Evolutionary conservation across 2,113 vertebrate genomes (phyloP), one percentile per base, ranked within the genome.

Genomic region (Erpornis zantholeuca): DNA sequence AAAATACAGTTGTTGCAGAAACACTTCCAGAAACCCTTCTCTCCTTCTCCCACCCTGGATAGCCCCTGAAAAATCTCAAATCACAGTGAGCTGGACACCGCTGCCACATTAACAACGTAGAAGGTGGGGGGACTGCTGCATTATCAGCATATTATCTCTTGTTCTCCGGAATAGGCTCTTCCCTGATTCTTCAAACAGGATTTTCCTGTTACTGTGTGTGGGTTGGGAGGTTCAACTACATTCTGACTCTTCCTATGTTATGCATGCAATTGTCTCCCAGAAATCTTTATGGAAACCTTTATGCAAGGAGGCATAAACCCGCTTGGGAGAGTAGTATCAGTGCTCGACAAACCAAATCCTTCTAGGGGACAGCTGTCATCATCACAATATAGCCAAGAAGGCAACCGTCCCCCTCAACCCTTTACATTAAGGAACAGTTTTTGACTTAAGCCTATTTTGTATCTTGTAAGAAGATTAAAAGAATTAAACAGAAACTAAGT

Each of bases 171-270:
- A 59, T 10, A 56, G 49, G 42, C 42, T 68, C 63, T 94, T 89
- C 36, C 59, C 78, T 10, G n/a, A n/a, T 68, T 82, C 77, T 68
- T 77, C 86, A 88, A 96, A 97, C 97, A 96, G 95, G 96, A 96
- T 95, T 96, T 95, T 96, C 97, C 93, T 90, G 96, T 97, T 95
- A 42, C 44, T 54, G 17, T 53, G 71, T 83, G 93, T 82, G 54
- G 93, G 91, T 66, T 93, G 76, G 68, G 47, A 82, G 47, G 63
- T 90, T 90, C 57, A 77, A 77, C 36, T 42, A 28, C 76, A 50
- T 66, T 28, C 76, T 95, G 72, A 91, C 72, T 93, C 82, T 96
- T 84, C 80, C 59, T 79, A 19, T 69, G 80, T 63, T 82, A 16
- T 33, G 60, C 23, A 2, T 72, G 35, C 25, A 53, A 52, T 77